A percentile compares a stretch with the other conserved stretches of the same genome.
Conservation (phyloP, 2,797 vertebrate genomes). For the Amniataba percoides region DNA sequence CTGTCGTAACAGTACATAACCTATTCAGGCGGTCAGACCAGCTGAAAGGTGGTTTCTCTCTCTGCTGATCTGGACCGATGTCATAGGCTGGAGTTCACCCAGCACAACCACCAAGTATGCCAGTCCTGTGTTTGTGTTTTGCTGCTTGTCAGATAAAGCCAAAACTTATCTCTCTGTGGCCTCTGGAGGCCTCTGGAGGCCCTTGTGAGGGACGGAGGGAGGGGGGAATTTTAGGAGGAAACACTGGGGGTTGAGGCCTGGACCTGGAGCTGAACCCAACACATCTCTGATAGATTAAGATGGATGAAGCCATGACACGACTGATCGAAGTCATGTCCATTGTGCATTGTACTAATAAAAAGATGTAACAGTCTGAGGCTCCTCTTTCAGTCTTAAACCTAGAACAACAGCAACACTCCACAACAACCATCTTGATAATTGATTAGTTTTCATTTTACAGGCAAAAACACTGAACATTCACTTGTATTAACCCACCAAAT, state of each 20-base stretch:
- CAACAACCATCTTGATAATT: not conserved
- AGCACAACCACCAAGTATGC: not conserved
- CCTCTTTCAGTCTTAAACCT: not conserved
- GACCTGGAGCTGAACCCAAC: conserved; percentile 34
- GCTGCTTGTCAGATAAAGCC: conserved; percentile 37
- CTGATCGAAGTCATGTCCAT: conserved; percentile 29
- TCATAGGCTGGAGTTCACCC: conserved; percentile 11
- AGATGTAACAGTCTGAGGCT: not conserved
- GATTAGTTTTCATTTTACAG: not conserved
- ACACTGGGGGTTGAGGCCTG: not conserved
- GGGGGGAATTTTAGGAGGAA: conserved; percentile 20
- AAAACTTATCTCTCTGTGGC: conserved; percentile 36
- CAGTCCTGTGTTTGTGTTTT: conserved; percentile 34
- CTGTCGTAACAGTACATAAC: conserved; percentile 50
- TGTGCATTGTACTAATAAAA: not conserved
- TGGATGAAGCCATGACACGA: conserved; percentile 23
- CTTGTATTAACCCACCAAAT: not conserved
- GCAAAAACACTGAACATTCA: not conserved
- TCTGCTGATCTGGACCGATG: conserved; percentile 35
- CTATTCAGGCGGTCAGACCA: conserved; percentile 38
- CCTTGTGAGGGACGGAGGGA: not conserved
- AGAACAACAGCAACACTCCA: not conserved
- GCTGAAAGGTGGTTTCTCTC: conserved; percentile 36
- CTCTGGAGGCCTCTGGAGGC: conserved; percentile 12
- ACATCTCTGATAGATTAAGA: conserved; percentile 54